Percentiles rank a stretch among this genome's conserved stretches.
Evolutionary conservation across 2,888 invertebrate genomes (phyloP).

Genomic region (Thysanoteuthis rhombus): DNA sequence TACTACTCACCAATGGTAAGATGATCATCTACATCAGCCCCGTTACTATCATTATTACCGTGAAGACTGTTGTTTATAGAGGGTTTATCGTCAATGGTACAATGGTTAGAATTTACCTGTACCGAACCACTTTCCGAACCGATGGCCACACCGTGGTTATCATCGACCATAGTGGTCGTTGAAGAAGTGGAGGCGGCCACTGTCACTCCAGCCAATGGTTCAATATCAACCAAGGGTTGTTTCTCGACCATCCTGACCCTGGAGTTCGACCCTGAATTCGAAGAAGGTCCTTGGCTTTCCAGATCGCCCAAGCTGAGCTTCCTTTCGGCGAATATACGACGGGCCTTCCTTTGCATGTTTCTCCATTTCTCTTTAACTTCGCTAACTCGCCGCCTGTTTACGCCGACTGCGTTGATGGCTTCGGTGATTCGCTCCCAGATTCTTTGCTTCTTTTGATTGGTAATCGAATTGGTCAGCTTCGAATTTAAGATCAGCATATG

Average conservation of each 20-base stretch:
- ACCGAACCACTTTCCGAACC: not conserved
- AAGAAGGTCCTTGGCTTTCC: not conserved
- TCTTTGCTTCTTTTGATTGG: slow-evolving; percentile 23
- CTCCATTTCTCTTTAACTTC: slow-evolving; percentile 28
- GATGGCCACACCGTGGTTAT: not conserved
- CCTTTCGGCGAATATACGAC: slow-evolving; percentile 14
- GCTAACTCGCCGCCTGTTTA: slow-evolving; percentile 16
- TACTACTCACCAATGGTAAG: not conserved
- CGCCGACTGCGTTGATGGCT: slow-evolving; percentile 1
- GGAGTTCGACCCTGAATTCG: not conserved
- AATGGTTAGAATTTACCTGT: not conserved
- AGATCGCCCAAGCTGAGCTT: not conserved
- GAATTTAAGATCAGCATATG: not conserved
- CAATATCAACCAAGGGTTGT: not conserved
- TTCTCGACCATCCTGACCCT: not conserved
- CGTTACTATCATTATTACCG: not conserved
- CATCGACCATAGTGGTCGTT: not conserved
- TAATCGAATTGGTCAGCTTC: slow-evolving; percentile 18
- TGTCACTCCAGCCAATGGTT: not conserved
- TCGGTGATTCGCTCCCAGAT: slow-evolving; percentile 23
- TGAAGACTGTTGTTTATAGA: not conserved
- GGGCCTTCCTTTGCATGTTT: slow-evolving; percentile 24
- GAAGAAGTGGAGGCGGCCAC: not conserved
- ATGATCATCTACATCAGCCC: not conserved
- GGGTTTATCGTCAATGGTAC: not conserved